Percentiles rank a stretch among this genome's conserved stretches.
These are phyloP conservation scores for Orthonyx spaldingii DNA, from an alignment of 2,113 vertebrate genomes.

Conservation along the genomic window DNA sequence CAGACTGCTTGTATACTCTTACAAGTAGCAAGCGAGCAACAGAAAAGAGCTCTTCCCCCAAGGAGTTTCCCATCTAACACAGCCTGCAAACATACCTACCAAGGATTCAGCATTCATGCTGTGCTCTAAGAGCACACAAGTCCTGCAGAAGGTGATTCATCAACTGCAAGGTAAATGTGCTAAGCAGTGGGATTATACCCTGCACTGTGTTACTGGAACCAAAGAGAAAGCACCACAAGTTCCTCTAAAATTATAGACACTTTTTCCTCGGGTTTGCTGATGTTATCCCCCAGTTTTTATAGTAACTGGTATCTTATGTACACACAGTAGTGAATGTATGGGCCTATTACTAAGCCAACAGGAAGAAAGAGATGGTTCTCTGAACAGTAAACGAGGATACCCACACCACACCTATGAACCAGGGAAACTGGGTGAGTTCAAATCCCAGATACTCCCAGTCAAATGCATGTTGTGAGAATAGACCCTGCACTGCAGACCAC, in stretches of 20 bases:
- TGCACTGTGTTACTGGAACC: background rate
- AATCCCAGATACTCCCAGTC: background rate
- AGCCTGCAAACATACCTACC: background rate
- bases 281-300: background rate
- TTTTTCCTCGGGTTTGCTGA: background rate
- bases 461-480: fast-evolving
- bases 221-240: background rate
- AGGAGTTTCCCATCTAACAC: background rate
- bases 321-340: background rate
- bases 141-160: background rate
- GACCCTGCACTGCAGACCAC: background rate
- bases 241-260: background rate
- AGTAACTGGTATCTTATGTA: background rate
- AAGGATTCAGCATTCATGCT: background rate
- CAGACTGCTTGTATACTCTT: background rate
- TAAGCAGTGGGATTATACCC: background rate
- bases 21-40: background rate
- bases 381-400: background rate
- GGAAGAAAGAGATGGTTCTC: background rate
- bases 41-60: background rate
- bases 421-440: background rate
- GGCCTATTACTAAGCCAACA: background rate
- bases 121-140: background rate
- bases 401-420: fast-evolving
- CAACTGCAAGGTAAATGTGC: background rate